Base-by-base conservation (phyloP, 2,797 vertebrate genomes). In the Trachops cirrhosus region DNA sequence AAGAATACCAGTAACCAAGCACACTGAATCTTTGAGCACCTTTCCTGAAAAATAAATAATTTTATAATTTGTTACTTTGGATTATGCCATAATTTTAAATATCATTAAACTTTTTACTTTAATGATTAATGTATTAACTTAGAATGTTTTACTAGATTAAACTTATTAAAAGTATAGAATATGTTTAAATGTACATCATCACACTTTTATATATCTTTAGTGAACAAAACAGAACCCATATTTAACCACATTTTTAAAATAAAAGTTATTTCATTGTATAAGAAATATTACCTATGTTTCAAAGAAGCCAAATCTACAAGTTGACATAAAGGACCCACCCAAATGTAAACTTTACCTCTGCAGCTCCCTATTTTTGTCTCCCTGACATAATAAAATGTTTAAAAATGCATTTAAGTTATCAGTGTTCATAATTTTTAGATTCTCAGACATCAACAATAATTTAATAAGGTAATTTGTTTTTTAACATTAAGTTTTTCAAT, bases 1-100 rank as follows among this genome's bases (percentile, higher is more conserved):
- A 99, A 98, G 98, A 99, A 99, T 44, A 99, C 80, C 0, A 99
- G 97, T 97, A 99, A 97, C 99, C 99, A 99, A 41, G 98, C 84
- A 97, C 99, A 99, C 1, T 99, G 99, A 95, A 99, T 88, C 98
- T 98, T 99, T 86, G 99, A 99, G 97, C 99, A 99, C 78, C 98
- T 99, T 94, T 99, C 99, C 99, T 99, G 98, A 39, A 98, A 98
- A 96, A 85, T 16, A 97, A 93, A 96, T 50, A 37, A 54, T 73
- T 93, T 93, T 90, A 89, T 75, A 92, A 96, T 86, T 85, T 85
- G 50, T 93, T 94, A 97, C 44, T 93, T 82, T 91, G 46, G 85
- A 77, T 93, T 96, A 86, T 90, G 71, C 34, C 64, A 95, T 71
- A 96, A 85, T 94, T 95, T 94, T 92, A 95, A 96, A 68, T 92